Evolutionary conservation across 2,888 invertebrate species (phyloP).

Genomic region (Lamellibrachia satsuma): DNA sequence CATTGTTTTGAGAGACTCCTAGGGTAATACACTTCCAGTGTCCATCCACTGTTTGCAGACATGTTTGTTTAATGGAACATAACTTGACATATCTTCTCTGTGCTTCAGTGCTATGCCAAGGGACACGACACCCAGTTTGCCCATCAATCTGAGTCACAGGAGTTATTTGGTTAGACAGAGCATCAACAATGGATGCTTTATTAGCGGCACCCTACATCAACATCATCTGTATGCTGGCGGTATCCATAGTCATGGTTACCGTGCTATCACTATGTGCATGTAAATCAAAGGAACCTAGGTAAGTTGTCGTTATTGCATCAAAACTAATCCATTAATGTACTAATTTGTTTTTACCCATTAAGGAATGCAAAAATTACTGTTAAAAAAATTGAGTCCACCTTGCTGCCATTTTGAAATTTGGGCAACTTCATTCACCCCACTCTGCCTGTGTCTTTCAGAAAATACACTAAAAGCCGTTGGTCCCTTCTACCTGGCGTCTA

Average conservation of each 20-base stretch:
- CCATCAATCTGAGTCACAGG: neutral
- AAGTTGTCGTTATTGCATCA: neutral
- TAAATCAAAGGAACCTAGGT: neutral
- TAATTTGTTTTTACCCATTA: neutral
- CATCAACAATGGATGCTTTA: neutral
- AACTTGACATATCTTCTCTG: neutral
- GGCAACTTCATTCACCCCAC: too few relatives aligned
- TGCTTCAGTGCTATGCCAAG: conserved; percentile 6
- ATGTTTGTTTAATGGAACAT: neutral
- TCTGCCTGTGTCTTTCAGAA: too few relatives aligned
- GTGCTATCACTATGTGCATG: neutral
- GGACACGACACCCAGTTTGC: neutral
- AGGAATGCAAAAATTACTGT: neutral
- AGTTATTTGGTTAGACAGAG: neutral
- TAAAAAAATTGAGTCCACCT: too few relatives aligned
- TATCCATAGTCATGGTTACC: neutral
- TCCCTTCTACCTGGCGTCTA: too few relatives aligned
- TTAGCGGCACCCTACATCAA: neutral
- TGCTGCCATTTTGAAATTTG: too few relatives aligned
- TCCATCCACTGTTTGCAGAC: neutral
- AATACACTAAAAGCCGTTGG: too few relatives aligned
- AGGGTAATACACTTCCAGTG: neutral
- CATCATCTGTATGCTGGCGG: neutral
- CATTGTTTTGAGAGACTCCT: neutral
- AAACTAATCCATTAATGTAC: neutral